Conservation (phyloP, 2,113 vertebrate species). For the Sterrhoptilus dennistouni region DNA sequence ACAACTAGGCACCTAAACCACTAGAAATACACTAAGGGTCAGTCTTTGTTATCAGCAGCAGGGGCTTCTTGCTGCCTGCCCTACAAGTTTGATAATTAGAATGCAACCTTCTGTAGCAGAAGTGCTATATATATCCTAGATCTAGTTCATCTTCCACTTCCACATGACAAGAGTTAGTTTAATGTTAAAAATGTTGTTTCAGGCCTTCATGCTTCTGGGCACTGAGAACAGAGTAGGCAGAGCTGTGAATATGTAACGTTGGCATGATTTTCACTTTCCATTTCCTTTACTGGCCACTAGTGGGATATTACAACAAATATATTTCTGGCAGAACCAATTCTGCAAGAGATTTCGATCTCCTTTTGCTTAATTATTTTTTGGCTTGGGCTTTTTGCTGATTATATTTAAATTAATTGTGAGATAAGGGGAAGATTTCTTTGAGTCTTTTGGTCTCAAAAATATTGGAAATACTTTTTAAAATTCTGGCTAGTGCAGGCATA, state of each 20-base stretch:
- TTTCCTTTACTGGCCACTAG: conserved; percentile 68
- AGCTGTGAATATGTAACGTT: conserved; percentile 65
- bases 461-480: not conserved
- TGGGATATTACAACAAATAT: conserved; percentile 66
- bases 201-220: conserved; percentile 57
- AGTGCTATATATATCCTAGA: conserved; percentile 46
- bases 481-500: not conserved
- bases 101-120: conserved; percentile 31
- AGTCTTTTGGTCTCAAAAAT: not conserved
- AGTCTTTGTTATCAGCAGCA: not conserved
- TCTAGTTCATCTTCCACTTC: conserved; percentile 62
- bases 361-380: conserved; percentile 45
- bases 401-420: conserved; percentile 23
- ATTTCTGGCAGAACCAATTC: conserved; percentile 56
- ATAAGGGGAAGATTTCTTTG: not conserved
- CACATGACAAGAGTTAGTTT: conserved; percentile 63
- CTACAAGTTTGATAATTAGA: conserved; percentile 15
- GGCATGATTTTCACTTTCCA: conserved; percentile 65
- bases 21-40: not conserved
- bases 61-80: conserved; percentile 27
- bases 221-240: conserved; percentile 61
- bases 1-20: not conserved
- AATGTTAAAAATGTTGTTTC: conserved; percentile 73
- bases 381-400: conserved; percentile 14
- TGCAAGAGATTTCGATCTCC: conserved; percentile 12